These are phyloP conservation scores for Hippoglossus hippoglossus DNA, from an alignment of 2,797 vertebrate species.

Conservation along the genomic window DNA sequence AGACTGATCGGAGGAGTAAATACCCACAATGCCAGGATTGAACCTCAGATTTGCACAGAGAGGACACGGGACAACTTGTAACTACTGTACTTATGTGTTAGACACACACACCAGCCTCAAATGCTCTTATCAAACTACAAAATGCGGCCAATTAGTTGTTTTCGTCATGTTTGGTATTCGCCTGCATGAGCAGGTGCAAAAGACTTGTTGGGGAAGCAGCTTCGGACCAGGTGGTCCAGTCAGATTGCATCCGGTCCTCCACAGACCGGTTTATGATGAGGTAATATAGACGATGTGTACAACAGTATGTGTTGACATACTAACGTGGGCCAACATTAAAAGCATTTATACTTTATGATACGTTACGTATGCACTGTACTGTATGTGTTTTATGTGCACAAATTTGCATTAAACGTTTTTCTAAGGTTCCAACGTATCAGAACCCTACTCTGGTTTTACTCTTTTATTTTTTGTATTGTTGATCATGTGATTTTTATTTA, in stretches of 20 bases:
- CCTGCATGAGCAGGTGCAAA: conserved; percentile 51
- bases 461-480: conserved; percentile 34
- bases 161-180: conserved; percentile 46
- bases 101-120: conserved; percentile 70
- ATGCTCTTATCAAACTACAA: conserved; percentile 52
- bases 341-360: conserved; percentile 83
- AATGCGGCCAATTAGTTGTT: conserved; percentile 48
- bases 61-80: conserved; percentile 55
- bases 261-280: conserved; percentile 67
- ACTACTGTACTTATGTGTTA: conserved; percentile 55
- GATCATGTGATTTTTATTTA: background rate
- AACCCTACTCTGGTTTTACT: conserved; percentile 35
- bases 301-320: conserved; percentile 74
- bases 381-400: conserved; percentile 84
- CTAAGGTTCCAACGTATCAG: conserved; percentile 67
- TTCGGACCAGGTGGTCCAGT: conserved; percentile 76
- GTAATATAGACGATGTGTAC: conserved; percentile 50
- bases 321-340: conserved; percentile 78
- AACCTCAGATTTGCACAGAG: conserved; percentile 75
- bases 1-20: conserved; percentile 46
- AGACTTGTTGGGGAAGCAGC: conserved; percentile 65
- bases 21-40: conserved; percentile 57
- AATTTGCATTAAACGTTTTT: conserved; percentile 83
- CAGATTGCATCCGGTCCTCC: conserved; percentile 69
- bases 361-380: conserved; percentile 81